Percentiles rank a stretch among this genome's conserved stretches.
Evolutionary conservation across 2,797 vertebrate species (phyloP).

Genomic region (Rousettus madagascariensis): DNA sequence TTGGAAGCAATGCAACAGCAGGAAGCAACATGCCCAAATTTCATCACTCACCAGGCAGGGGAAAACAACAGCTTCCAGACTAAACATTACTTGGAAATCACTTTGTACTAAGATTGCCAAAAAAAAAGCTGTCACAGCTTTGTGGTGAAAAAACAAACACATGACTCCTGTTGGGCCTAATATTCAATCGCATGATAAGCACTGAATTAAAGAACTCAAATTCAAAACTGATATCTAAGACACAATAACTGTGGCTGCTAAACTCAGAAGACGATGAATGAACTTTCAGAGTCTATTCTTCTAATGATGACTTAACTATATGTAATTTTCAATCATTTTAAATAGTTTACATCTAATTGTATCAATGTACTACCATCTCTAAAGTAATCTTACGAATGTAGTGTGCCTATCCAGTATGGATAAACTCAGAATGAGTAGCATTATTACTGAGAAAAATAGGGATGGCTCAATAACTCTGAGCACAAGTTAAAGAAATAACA

Average conservation of each 20-base stretch:
- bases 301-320: conserved; percentile 15
- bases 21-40: conserved; percentile 28
- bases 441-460: conserved; percentile 16
- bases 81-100: conserved; percentile 62
- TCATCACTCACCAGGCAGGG: conserved; percentile 33
- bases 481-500: neutral
- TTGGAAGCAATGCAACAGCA: conserved; percentile 45
- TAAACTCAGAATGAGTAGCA: neutral
- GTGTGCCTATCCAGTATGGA: neutral
- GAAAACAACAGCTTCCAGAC: conserved; percentile 54
- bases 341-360: neutral
- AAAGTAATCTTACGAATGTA: neutral
- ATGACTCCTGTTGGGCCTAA: neutral
- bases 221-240: neutral
- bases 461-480: neutral
- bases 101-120: conserved; percentile 48
- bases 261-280: neutral
- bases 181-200: neutral
- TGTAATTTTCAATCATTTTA: conserved; percentile 38
- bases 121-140: conserved; percentile 17
- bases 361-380: conserved; percentile 7
- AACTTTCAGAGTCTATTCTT: neutral
- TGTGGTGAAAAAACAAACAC: conserved; percentile 52
- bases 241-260: neutral
- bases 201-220: conserved; percentile 46